phyloP scores from a whole-genome alignment of 37 sponge, comb jelly and placozoan genomes.

The Mnemiopsis leidyi region DNA sequence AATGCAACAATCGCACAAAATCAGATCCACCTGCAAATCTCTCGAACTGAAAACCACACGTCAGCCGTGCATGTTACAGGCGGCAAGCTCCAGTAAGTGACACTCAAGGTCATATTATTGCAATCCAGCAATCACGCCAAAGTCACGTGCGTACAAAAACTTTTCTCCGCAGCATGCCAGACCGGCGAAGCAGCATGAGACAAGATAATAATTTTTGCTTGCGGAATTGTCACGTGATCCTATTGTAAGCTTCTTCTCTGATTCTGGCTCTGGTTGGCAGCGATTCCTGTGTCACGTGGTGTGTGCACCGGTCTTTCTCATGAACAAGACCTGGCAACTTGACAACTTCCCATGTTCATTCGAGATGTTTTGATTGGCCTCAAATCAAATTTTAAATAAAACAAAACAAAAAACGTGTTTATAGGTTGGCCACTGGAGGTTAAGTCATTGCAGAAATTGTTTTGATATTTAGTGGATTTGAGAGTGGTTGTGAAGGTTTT shows the following conservation, averaged over 20 bases:
- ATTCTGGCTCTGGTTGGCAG: neutral
- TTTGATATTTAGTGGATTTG: no score
- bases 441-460: no score
- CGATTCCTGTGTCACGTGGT: neutral
- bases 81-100: neutral
- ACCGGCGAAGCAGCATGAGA: neutral
- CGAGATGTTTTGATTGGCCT: neutral
- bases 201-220: constrained; percentile 50
- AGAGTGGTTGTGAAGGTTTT: no score
- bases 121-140: neutral
- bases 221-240: constrained; percentile 18
- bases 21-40: no score
- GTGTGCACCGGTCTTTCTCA: neutral
- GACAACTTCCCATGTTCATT: neutral
- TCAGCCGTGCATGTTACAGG: neutral
- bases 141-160: neutral
- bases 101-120: neutral
- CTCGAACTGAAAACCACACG: neutral
- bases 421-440: no score
- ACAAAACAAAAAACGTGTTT: no score
- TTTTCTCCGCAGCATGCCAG: neutral
- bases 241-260: neutral
- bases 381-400: neutral
- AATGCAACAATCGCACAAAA: no score
- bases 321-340: neutral